Evolutionary conservation across 1,140 invertebrate species (phyloP), one percentile per base, ranked within the genome.

Genomic region (Cherax destructor): DNA sequence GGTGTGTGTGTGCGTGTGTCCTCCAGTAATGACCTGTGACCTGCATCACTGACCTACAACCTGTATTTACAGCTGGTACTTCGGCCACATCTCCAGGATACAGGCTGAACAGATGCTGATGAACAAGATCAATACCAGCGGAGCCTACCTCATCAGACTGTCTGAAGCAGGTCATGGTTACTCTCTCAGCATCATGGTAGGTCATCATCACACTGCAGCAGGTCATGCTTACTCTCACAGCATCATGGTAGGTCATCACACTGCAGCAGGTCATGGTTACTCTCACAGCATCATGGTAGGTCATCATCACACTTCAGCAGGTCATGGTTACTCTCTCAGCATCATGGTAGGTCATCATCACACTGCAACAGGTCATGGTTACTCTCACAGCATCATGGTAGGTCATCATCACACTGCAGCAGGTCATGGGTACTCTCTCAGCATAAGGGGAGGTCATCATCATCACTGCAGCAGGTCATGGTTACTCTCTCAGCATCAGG

Each of bases 91-190:
- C 49, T 97, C 98, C 65, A 96, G 99, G 92, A 98, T 98, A 94
- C 98, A 99, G 95, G 98, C 99, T 4, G 99, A 99, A 94, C 99
- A 99, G 94, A 95, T 99, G 24, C 96, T 99, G 24, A 94, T 99
- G 93, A 96, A 97, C 11, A 97, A 97, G 92, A 97, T 97, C 93
- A 98, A 99, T 95, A 97, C 98, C n/a, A 95, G 97, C 65, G 99
- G 99, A 24, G 99, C 99, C 3, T 99, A 98, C 95, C 95, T 99
- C 85, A 97, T 99, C 52, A 95, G 99, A 92, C 97, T 98, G 72
- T 98, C 98, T 83, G 61, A 65, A 5, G 61, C 52, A 16, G 61
- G 52, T 18, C 30, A 69, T 6, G 86, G 52, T 5, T 80, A 80
- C 77, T 21, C 78, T 52, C 41, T 88, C 61, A 80, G 77, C 18